Percentiles rank a stretch among this genome's conserved stretches.
Conservation (phyloP, 2,888 invertebrate genomes). For the Geotrupes spiniger region DNA sequence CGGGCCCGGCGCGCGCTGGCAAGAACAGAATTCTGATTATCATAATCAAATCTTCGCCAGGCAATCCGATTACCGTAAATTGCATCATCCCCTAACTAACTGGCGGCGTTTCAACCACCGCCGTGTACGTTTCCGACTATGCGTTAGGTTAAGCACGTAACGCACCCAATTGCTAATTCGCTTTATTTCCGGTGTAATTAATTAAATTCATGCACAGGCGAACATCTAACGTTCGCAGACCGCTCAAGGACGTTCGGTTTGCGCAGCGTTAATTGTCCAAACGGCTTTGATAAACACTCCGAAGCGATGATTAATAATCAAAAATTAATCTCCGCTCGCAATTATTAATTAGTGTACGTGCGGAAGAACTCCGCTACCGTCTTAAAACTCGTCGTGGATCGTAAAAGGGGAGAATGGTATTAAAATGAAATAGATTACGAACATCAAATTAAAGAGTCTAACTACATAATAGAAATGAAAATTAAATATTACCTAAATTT, state of each 20-base stretch:
- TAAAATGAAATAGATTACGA: too few species aligned
- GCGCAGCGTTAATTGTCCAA: constrained; percentile 20
- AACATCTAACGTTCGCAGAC: constrained; percentile 15
- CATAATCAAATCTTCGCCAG: constrained; percentile 47
- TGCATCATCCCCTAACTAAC: constrained; percentile 47
- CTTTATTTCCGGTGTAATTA: constrained; percentile 31
- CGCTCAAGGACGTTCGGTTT: constrained; percentile 5
- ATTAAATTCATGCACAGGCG: constrained; percentile 29
- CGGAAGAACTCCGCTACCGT: too few species aligned
- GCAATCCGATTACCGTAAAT: constrained; percentile 47
- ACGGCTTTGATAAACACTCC: constrained; percentile 20
- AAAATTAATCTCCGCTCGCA: constrained; percentile 1
- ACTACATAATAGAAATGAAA: too few species aligned
- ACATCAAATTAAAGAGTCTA: too few species aligned
- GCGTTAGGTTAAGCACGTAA: constrained; percentile 30
- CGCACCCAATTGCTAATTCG: constrained; percentile 31
- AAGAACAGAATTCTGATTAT: constrained; percentile 42
- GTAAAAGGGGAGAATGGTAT: too few species aligned
- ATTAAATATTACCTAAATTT: too few species aligned
- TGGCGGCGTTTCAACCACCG: constrained; percentile 33
- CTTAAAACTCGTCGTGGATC: too few species aligned
- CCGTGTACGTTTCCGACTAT: constrained; percentile 23
- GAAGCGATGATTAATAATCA: constrained; percentile 17
- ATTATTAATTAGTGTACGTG: too few species aligned
- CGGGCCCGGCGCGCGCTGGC: constrained; percentile 23